Evolutionary conservation across 2,797 vertebrate genomes (phyloP), one percentile per base, ranked within the genome.

Genomic region (Triplophysa yarkandensis): DNA sequence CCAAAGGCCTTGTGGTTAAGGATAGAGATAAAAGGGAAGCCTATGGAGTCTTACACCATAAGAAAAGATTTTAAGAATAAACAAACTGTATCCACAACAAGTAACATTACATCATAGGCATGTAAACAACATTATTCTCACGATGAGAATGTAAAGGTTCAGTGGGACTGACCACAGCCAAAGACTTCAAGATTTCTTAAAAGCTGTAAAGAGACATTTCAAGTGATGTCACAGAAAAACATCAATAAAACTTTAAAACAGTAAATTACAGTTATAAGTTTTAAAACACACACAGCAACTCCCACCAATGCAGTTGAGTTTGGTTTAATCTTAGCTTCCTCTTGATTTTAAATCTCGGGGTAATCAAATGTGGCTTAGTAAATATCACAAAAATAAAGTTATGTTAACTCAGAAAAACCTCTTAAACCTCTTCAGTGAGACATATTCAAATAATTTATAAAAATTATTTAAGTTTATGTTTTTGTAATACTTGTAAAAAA

Each of bases 21-120:
- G 6, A 43, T 64, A 27, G 3, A 61, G 19, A 36, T 62, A 2
- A 62, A 62, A 39, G 36, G 21, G 48, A 13, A 28, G 52, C 14
- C 25, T 10, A 27, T 16, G 23, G 32, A 43, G 5, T 36, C n/a
- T n/a, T 25, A 48, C 23, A 28, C 23, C 8, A 17, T 64, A 41
- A 64, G 11, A 39, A 30, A 39, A 28, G 21, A 63, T 72, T 17
- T 72, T 48, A 30, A 17, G 10, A 7, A 43, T 54, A 30, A 64
- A 72, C n/a, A 72, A 69, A 41, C 17, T 73, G 54, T 44, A 66
- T 52, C 17, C 66, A 44, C n/a, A 48, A 23, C 23, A 11, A 48
- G 30, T 68, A 48, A 36, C 27, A 68, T 50, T 61, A 54, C 25
- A 54, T 44, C 41, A 67, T 39, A n/a, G n/a, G n/a, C n/a, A 41